These are phyloP conservation scores for Pseudocheirus occidentalis DNA, from an alignment of 2,797 vertebrate genomes.

Conservation along the genomic window DNA sequence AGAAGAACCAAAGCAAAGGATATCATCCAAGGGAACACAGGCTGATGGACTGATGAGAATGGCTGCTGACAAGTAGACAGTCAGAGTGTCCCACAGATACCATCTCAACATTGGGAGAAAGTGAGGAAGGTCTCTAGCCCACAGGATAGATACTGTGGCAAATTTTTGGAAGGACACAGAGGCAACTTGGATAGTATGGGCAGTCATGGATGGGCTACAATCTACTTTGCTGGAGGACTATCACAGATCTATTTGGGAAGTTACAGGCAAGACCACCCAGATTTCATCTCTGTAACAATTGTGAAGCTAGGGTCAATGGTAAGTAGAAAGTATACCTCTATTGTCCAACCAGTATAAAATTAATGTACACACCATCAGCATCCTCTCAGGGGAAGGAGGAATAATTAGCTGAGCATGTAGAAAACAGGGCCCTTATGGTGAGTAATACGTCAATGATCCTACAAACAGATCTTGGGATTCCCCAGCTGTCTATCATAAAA, in stretches of 20 bases:
- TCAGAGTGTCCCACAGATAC: neutral
- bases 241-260: neutral
- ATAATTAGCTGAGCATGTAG: neutral
- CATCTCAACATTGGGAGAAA: neutral
- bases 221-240: neutral
- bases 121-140: neutral
- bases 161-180: neutral
- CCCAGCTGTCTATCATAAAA: neutral
- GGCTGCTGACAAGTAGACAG: neutral
- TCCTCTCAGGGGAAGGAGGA: neutral
- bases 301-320: neutral
- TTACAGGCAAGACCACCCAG: neutral
- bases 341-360: neutral
- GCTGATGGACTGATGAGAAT: neutral
- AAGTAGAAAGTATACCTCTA: neutral
- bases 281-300: neutral
- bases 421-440: neutral
- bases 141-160: neutral
- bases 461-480: constrained; percentile 19
- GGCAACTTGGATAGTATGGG: neutral
- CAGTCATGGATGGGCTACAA: neutral
- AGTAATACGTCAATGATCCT: neutral
- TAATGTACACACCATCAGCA: neutral
- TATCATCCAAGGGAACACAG: neutral
- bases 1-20: neutral